These are phyloP conservation scores for Melanotaenia boesemani DNA, from an alignment of 2,797 vertebrate species.

Conservation along the genomic window DNA sequence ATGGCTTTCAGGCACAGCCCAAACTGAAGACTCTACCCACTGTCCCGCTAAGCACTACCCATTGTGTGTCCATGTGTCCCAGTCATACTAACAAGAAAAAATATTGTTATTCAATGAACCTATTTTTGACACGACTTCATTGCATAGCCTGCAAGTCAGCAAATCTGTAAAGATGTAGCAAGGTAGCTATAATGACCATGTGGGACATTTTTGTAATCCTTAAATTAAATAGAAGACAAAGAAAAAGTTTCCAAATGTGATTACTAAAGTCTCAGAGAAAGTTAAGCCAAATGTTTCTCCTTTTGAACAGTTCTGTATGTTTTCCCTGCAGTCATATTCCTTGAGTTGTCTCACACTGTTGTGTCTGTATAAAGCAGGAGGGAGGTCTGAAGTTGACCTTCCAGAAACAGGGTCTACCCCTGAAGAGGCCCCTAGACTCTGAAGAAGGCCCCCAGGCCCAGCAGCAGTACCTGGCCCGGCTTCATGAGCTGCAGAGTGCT, in stretches of 20 bases:
- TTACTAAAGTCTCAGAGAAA: slow-evolving; percentile 2
- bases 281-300: not conserved
- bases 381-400: slow-evolving; percentile 98
- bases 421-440: slow-evolving; percentile 91
- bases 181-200: not conserved
- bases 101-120: slow-evolving; percentile 7
- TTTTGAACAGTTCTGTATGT: slow-evolving; percentile 10
- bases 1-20: slow-evolving; percentile 61
- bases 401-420: slow-evolving; percentile 95
- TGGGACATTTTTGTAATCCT: not conserved
- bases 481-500: slow-evolving; percentile 93
- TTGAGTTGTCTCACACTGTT: slow-evolving; percentile 28
- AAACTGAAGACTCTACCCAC: slow-evolving; percentile 37
- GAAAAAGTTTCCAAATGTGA: not conserved
- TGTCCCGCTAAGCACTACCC: slow-evolving; percentile 39
- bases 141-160: not conserved
- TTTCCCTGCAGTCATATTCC: not conserved
- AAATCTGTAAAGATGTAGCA: not conserved
- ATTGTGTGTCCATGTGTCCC: slow-evolving; percentile 59
- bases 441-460: slow-evolving; percentile 92
- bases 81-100: slow-evolving; percentile 59
- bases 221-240: not conserved
- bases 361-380: slow-evolving; percentile 87
- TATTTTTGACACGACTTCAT: not conserved
- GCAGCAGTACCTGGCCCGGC: slow-evolving; percentile 94